Percentiles rank a stretch among this genome's conserved stretches.
These are phyloP conservation scores for Papilio polytes DNA, from an alignment of 1,140 invertebrate species.

Conservation along the genomic window DNA sequence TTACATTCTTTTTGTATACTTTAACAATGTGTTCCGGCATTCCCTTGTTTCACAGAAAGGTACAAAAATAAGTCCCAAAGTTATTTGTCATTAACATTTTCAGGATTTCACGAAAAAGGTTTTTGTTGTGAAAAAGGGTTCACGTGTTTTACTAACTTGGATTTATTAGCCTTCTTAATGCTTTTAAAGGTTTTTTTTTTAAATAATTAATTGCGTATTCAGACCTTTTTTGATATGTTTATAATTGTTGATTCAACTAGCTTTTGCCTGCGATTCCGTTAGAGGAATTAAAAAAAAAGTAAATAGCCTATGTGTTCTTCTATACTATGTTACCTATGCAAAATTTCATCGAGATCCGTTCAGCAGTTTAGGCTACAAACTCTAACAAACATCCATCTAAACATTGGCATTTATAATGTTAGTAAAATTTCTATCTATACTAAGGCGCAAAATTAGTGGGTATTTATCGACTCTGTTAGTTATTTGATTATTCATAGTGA, in stretches of 20 bases:
- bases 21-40: slow-evolving; percentile 1
- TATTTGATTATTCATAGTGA: too few relatives aligned
- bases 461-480: too few relatives aligned
- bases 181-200: neutral
- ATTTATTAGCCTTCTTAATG: neutral
- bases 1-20: neutral
- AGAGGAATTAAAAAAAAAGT: too few relatives aligned
- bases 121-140: neutral
- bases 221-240: neutral
- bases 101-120: neutral
- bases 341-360: too few relatives aligned
- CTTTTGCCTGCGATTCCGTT: neutral
- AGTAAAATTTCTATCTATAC: too few relatives aligned
- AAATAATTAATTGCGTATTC: neutral
- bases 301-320: too few relatives aligned
- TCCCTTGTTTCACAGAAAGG: neutral
- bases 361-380: too few relatives aligned
- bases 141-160: slow-evolving; percentile 1
- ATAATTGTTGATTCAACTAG: neutral
- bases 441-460: too few relatives aligned
- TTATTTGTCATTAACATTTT: slow-evolving; percentile 23
- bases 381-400: too few relatives aligned
- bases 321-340: too few relatives aligned
- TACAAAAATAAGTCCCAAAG: neutral
- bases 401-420: too few relatives aligned